phyloP scores from a whole-genome alignment of 1,140 invertebrate genomes.

The Lepidurus apus region DNA sequence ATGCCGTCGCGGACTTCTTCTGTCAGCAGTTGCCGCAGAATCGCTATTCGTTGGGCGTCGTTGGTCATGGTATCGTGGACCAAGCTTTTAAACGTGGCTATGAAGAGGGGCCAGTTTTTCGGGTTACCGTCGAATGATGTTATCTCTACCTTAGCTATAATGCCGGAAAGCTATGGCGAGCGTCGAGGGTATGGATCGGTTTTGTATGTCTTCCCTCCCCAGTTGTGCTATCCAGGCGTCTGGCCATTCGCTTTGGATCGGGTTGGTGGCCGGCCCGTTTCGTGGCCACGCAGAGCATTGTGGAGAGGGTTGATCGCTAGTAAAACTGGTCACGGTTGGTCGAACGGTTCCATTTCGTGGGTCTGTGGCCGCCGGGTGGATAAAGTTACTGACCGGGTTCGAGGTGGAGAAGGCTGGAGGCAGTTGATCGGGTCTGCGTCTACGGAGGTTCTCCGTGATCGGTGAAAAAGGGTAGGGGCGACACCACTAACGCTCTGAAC shows the following conservation, averaged over 20 bases:
- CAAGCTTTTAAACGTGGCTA: slow-evolving; percentile 24
- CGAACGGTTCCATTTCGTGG: neutral
- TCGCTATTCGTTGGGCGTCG: neutral
- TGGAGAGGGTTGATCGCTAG: neutral
- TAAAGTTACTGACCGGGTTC: neutral
- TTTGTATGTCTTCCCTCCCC: too few species aligned
- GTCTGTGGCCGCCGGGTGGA: neutral
- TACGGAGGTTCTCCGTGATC: neutral
- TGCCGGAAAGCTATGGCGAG: too few species aligned
- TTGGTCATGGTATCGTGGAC: neutral
- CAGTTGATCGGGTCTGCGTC: neutral
- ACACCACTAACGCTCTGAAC: neutral
- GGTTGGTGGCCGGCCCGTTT: neutral
- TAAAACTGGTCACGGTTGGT: neutral
- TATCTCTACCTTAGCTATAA: slow-evolving; percentile 16
- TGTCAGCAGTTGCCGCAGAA: neutral
- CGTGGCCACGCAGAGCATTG: neutral
- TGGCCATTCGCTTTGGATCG: neutral
- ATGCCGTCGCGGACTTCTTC: neutral
- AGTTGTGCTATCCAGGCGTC: neutral
- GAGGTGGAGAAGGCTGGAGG: neutral
- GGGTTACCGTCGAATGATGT: slow-evolving; percentile 24
- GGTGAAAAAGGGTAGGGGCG: neutral
- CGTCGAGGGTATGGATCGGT: too few species aligned
- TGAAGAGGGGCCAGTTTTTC: slow-evolving; percentile 25